Evolutionary conservation across 2,113 vertebrate species (phyloP).

Genomic region (Daubentonia madagascariensis): DNA sequence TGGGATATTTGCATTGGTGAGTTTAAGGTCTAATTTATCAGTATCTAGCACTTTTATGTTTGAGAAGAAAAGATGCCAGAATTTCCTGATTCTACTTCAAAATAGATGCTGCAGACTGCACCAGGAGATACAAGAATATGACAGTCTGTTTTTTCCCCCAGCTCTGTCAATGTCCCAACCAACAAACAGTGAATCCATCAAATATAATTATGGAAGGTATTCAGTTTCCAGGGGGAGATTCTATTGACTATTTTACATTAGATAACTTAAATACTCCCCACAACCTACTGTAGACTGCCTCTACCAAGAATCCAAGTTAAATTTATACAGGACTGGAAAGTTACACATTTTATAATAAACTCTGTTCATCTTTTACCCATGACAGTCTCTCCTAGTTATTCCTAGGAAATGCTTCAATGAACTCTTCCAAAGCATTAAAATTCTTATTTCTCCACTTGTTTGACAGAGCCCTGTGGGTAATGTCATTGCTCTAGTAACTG

Average conservation of each 20-base stretch:
- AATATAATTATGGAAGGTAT: neutral
- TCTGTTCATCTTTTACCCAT: constrained; percentile 20
- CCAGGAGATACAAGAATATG: neutral
- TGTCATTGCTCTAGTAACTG: neutral
- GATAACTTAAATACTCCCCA: neutral
- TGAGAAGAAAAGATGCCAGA: neutral
- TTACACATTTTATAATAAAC: neutral
- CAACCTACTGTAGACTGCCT: neutral
- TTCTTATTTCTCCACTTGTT: neutral
- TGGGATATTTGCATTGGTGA: neutral
- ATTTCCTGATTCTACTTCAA: neutral
- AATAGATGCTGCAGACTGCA: neutral
- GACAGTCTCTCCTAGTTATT: neutral
- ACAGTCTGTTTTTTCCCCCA: neutral
- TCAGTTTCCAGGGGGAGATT: neutral
- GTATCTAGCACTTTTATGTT: neutral
- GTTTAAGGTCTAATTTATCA: constrained; percentile 3
- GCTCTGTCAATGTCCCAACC: neutral
- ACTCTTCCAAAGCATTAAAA: neutral
- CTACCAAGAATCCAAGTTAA: neutral
- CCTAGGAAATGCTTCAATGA: constrained; percentile 7
- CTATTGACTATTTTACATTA: neutral
- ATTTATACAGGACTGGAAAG: neutral
- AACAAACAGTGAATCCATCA: neutral
- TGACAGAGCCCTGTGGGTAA: neutral